Evolutionary conservation across 1,140 invertebrate genomes (phyloP).

Genomic region (Leguminivora glycinivorella): DNA sequence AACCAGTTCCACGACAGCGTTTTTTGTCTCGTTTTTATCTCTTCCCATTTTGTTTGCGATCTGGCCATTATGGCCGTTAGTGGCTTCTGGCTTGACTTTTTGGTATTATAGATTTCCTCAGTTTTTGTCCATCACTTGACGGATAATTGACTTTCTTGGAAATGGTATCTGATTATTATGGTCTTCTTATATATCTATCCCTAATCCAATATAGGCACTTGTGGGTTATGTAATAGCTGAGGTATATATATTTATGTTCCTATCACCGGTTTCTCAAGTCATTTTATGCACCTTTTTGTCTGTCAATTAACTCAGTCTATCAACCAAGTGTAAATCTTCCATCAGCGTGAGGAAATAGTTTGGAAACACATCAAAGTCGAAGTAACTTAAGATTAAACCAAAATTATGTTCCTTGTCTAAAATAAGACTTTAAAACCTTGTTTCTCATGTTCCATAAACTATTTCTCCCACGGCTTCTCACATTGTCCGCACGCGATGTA

Average conservation of each 20-base stretch:
- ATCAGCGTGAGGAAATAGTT: too few relatives aligned
- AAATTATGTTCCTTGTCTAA: constrained; percentile 2
- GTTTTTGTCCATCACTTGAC: constrained; percentile 33
- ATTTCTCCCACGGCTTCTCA: constrained; percentile 54
- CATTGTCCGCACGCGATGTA: constrained; percentile 41
- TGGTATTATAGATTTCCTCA: constrained; percentile 25
- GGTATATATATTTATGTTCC: too few relatives aligned
- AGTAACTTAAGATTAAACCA: background rate
- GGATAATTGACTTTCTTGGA: constrained; percentile 38
- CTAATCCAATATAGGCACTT: background rate
- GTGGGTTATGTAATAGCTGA: background rate
- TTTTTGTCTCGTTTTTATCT: constrained; percentile 49
- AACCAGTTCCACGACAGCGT: constrained; percentile 44
- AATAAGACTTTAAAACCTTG: constrained; percentile 7
- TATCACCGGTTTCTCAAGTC: too few relatives aligned
- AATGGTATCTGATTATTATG: constrained; percentile 30
- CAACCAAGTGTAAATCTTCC: too few relatives aligned
- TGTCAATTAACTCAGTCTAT: too few relatives aligned
- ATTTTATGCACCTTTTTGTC: too few relatives aligned
- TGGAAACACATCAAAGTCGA: too few relatives aligned
- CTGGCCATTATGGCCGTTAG: constrained; percentile 42
- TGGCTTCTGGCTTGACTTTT: constrained; percentile 4
- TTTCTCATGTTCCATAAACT: constrained; percentile 66
- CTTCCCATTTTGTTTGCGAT: constrained; percentile 52
- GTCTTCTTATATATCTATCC: background rate